Percentiles rank a stretch among this genome's conserved stretches.
Conservation (phyloP, 2,888 invertebrate genomes). For the Agriopis aurantiaria region DNA sequence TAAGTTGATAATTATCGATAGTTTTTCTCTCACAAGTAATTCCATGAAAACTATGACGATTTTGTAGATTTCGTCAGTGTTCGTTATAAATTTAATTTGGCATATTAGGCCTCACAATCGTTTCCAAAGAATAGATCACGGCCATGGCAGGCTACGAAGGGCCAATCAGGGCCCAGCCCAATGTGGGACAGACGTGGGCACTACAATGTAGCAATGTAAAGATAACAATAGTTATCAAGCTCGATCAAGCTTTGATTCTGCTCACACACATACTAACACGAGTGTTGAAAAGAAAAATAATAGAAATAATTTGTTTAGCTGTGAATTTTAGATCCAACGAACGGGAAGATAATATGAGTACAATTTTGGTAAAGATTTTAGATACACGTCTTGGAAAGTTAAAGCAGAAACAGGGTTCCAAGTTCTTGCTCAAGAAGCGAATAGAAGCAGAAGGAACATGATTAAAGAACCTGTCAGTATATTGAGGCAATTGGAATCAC, state of each 20-base stretch:
- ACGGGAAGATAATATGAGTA: too few relatives aligned
- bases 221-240: slow-evolving; percentile 23
- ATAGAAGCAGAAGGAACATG: neutral
- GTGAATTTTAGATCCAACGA: too few relatives aligned
- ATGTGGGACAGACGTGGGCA: slow-evolving; percentile 69
- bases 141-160: slow-evolving; percentile 53
- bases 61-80: neutral
- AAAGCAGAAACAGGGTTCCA: too few relatives aligned
- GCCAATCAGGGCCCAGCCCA: slow-evolving; percentile 55
- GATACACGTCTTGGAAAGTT: too few relatives aligned
- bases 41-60: neutral
- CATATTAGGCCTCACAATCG: neutral
- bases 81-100: neutral
- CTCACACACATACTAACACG: slow-evolving; percentile 7
- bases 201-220: slow-evolving; percentile 23
- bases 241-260: slow-evolving; percentile 16
- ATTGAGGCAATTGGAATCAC: neutral
- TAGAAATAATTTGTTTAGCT: neutral
- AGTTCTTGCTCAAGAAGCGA: neutral
- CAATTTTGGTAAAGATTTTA: too few relatives aligned
- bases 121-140: slow-evolving; percentile 45
- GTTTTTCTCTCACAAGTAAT: neutral
- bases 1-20: neutral
- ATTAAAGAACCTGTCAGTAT: neutral
- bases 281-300: neutral